Evolutionary conservation across 2,113 vertebrate species (phyloP).

Genomic region (Siphamia tubifer): DNA sequence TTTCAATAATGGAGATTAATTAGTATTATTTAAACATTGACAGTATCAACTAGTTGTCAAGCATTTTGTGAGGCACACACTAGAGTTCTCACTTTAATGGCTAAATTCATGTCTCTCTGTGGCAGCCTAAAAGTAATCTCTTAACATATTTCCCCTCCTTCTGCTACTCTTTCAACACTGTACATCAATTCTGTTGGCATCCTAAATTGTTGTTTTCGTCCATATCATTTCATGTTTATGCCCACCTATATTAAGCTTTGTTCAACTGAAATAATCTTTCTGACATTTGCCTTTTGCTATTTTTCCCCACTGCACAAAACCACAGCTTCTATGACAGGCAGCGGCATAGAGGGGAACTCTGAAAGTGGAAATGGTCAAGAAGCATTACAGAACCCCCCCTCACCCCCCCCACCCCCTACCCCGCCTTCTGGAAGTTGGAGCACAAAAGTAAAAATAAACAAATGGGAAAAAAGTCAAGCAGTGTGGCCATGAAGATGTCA

Average conservation of each 20-base stretch:
- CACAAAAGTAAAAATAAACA: conserved; percentile 21
- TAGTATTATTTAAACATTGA: conserved; percentile 79
- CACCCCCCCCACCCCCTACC: background rate
- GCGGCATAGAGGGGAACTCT: conserved; percentile 30
- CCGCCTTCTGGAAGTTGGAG: background rate
- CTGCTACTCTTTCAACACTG: conserved; percentile 39
- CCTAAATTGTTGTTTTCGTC: conserved; percentile 69
- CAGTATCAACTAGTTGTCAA: conserved; percentile 67
- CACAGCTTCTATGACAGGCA: conserved; percentile 35
- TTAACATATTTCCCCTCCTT: conserved; percentile 34
- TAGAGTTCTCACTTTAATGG: conserved; percentile 57
- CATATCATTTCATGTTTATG: conserved; percentile 56
- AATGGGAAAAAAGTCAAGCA: conserved; percentile 10
- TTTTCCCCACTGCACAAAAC: conserved; percentile 26
- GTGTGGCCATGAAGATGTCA: conserved; percentile 27
- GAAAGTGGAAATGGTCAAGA: conserved; percentile 50
- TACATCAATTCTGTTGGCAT: conserved; percentile 57
- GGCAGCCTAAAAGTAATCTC: conserved; percentile 55
- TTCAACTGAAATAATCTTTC: conserved; percentile 46
- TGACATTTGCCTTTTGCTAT: conserved; percentile 55
- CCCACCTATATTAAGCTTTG: conserved; percentile 44
- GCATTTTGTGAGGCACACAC: conserved; percentile 52
- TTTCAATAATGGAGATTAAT: conserved; percentile 76
- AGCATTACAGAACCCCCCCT: conserved; percentile 32
- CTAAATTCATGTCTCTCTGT: conserved; percentile 44